Evolutionary conservation across 1,140 invertebrate species (phyloP), one percentile per base, ranked within the genome.

Genomic region (Ylistrum balloti): DNA sequence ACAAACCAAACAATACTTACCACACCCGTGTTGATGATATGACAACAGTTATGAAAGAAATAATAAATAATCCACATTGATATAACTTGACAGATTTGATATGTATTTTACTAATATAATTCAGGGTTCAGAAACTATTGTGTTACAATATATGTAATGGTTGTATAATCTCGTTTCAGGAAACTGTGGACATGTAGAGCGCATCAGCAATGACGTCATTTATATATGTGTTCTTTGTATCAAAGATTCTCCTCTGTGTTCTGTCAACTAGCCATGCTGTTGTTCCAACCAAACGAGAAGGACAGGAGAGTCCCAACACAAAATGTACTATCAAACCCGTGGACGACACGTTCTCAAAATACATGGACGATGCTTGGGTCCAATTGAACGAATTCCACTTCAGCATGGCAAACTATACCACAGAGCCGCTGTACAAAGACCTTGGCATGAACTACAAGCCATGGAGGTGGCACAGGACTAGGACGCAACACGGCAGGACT

Each of bases 401-500:
- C 88, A 88, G 91, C 17, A 91, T 93, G 32, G 89, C 88, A 0
- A 92, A 93, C 48, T 86, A 93, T 33, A 88, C 93, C 22, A 33
- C 88, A 9, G 91, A 94, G 34, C 92, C 93, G 0, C 48, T 94
- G 9, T 86, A 45, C 15, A 89, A 48, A 33, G 92, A 93, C 41
- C 33, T 93, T 20, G 91, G 90, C 13, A 74, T 90, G 22, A 93
- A 93, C 87, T 95, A 94, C 88, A 93, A 94, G 90, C 94, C 95
- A 9, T 93, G 93, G 91, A 90, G 93, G 32, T 96, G 95, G 95
- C 93, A 94, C 48, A 91, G 94, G n/a, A 95, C 94, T 0, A 91
- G 93, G 15, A 94, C 92, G 11, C 93, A 94, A 32, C 95, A 96
- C 88, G 95, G 95, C 1, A 93, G 95, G 45, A 96, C 95, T 3